Conservation (phyloP, 2,113 vertebrate genomes). For the Chionomys nivalis region DNA sequence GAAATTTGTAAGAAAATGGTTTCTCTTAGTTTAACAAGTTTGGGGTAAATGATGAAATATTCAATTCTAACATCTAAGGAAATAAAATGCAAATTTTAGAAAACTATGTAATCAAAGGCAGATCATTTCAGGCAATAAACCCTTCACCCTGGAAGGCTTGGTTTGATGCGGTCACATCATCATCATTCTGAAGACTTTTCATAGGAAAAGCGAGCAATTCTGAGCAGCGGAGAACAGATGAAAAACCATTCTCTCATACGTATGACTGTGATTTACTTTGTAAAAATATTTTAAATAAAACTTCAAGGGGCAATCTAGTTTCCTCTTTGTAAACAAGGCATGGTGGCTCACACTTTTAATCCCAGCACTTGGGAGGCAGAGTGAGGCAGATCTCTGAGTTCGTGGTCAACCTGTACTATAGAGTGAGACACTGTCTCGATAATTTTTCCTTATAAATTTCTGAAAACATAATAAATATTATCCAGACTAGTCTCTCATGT, state of each 20-base stretch:
- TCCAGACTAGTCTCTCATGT: neutral
- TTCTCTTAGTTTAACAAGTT: constrained; percentile 55
- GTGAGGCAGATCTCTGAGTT: neutral
- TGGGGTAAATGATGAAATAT: constrained; percentile 64
- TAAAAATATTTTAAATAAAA: constrained; percentile 55
- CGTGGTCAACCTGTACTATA: neutral
- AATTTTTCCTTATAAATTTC: constrained; percentile 21
- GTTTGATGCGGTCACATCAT: neutral
- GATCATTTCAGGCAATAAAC: constrained; percentile 40
- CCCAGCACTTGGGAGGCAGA: neutral
- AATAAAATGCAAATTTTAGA: constrained; percentile 49
- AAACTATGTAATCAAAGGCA: constrained; percentile 58
- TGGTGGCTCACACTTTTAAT: neutral
- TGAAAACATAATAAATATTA: neutral
- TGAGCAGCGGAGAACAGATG: neutral
- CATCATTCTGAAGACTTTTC: constrained; percentile 60
- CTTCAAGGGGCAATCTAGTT: neutral
- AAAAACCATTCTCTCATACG: constrained; percentile 45
- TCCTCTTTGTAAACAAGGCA: neutral
- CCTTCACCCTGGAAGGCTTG: constrained; percentile 58
- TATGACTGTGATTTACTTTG: neutral
- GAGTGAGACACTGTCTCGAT: neutral
- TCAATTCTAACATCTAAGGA: constrained; percentile 31
- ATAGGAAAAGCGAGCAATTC: neutral
- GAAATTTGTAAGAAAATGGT: constrained; percentile 43